Conservation (phyloP, 1,140 invertebrate species). For the Xylocopa sonorina region DNA sequence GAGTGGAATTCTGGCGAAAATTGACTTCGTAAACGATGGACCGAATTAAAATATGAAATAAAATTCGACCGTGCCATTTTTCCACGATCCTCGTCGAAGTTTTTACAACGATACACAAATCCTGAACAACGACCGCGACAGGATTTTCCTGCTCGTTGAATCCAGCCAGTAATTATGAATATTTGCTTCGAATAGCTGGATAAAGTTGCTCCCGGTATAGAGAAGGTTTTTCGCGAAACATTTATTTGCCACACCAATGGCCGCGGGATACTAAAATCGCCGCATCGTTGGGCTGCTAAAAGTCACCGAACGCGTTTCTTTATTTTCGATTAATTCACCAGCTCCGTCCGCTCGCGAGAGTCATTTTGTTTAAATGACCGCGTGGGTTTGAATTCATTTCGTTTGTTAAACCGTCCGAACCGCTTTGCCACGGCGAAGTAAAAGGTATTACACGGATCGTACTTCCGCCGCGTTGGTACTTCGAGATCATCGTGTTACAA, state of each 20-base stretch:
- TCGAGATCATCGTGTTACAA: not conserved
- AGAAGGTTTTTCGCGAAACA: too few species aligned
- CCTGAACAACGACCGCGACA: not conserved
- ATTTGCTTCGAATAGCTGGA: not conserved
- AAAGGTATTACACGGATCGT: not conserved
- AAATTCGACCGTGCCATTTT: constrained; percentile 14
- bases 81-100: not conserved
- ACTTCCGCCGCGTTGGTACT: not conserved
- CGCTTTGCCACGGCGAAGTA: not conserved
- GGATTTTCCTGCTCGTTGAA: not conserved
- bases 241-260: too few species aligned
- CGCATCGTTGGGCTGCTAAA: too few species aligned
- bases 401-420: not conserved
- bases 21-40: constrained; percentile 7
- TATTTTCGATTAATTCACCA: too few species aligned
- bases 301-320: too few species aligned
- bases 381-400: too few species aligned
- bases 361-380: too few species aligned
- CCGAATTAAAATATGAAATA: constrained; percentile 14
- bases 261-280: too few species aligned
- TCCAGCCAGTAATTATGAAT: not conserved
- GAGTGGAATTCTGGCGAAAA: not conserved
- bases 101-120: constrained; percentile 4
- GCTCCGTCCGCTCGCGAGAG: too few species aligned
- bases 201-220: not conserved